Percentiles rank a stretch among this genome's conserved stretches.
These are phyloP conservation scores for Brevimyrus niger DNA, from an alignment of 2,113 vertebrate species.

Conservation along the genomic window DNA sequence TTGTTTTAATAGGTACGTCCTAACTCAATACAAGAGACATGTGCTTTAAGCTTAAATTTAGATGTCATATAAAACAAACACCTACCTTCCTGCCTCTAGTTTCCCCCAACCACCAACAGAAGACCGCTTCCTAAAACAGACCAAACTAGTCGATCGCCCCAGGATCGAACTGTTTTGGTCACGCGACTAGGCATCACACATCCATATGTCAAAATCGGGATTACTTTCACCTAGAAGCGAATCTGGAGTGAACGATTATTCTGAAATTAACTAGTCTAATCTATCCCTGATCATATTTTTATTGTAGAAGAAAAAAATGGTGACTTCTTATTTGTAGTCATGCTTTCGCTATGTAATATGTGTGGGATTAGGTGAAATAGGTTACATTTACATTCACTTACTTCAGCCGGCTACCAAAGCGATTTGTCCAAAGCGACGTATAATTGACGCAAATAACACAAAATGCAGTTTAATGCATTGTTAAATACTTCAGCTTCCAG, in stretches of 20 bases:
- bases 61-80: neutral
- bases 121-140: slow-evolving; percentile 16
- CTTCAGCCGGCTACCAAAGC: too few relatives aligned
- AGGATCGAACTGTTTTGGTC: slow-evolving; percentile 21
- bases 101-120: neutral
- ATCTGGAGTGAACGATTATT: neutral
- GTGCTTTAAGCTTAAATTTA: neutral
- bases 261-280: neutral
- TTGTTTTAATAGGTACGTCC: neutral
- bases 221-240: neutral
- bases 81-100: neutral
- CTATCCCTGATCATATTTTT: neutral
- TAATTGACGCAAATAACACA: neutral
- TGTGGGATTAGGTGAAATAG: neutral
- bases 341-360: neutral
- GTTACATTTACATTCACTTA: neutral
- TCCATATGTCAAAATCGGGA: neutral
- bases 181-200: slow-evolving; percentile 15
- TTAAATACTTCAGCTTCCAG: neutral
- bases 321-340: neutral
- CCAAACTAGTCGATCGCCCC: slow-evolving; percentile 24
- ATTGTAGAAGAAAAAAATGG: neutral
- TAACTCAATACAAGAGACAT: neutral
- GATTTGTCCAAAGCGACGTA: neutral
- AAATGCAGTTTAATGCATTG: neutral